Percentiles rank a stretch among this genome's conserved stretches.
Conservation (phyloP, 2,888 invertebrate genomes). For the Hypselothyrea guttata region DNA sequence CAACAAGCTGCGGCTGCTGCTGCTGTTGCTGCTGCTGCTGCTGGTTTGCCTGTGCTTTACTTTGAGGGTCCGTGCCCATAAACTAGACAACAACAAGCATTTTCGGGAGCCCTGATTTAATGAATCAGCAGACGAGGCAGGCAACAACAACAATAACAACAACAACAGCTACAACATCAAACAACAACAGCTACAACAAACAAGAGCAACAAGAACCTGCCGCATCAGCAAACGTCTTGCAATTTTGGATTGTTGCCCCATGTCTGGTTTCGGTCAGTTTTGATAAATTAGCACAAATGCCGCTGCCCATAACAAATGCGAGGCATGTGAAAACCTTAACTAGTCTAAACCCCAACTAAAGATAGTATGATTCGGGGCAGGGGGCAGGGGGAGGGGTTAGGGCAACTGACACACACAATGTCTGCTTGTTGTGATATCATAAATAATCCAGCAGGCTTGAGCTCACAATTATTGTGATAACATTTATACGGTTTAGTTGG, state of each 20-base stretch:
- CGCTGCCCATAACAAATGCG: not conserved
- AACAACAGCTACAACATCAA: not conserved
- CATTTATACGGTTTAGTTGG: too few relatives aligned
- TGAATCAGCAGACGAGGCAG: conserved; percentile 59
- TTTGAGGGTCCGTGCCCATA: conserved; percentile 68
- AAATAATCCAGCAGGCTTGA: conserved; percentile 5
- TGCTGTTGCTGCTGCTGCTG: conserved; percentile 29
- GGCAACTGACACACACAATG: not conserved
- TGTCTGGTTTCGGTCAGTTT: conserved; percentile 52
- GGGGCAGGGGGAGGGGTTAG: not conserved
- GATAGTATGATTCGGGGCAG: not conserved
- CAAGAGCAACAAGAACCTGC: conserved; percentile 49
- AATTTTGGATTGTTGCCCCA: conserved; percentile 48
- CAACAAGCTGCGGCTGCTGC: conserved; percentile 54
- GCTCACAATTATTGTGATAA: not conserved
- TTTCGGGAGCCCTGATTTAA: conserved; percentile 58
- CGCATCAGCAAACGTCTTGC: conserved; percentile 72
- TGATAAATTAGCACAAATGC: conserved; percentile 67
- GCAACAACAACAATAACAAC: not conserved
- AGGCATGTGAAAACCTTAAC: not conserved
- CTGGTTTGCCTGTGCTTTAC: conserved; percentile 43
- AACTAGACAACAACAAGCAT: conserved; percentile 72
- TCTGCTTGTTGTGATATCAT: conserved; percentile 6
- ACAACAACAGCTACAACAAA: not conserved
- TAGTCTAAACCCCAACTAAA: not conserved